Percentiles rank a stretch among this genome's conserved stretches.
Conservation (phyloP, 2,888 invertebrate species). For the Desoria tigrina region DNA sequence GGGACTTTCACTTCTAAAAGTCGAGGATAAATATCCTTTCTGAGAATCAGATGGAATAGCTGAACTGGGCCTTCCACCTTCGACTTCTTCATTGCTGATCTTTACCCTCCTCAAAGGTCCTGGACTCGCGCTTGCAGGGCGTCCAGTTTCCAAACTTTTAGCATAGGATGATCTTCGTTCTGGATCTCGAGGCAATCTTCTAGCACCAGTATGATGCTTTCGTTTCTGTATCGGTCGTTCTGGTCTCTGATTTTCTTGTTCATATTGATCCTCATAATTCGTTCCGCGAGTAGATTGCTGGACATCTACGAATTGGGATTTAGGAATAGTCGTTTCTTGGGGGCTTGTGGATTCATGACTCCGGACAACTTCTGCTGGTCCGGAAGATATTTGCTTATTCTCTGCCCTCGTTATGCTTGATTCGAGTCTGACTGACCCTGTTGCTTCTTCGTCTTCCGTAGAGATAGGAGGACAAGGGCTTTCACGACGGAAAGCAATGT, state of each 20-base stretch:
- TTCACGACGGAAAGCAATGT: slow-evolving; percentile 68
- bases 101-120: slow-evolving; percentile 26
- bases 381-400: background rate
- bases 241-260: background rate
- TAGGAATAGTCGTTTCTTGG: background rate
- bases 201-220: background rate
- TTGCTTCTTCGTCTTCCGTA: slow-evolving; percentile 20
- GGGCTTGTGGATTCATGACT: background rate
- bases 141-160: slow-evolving; percentile 14
- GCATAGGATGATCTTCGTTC: slow-evolving; percentile 11
- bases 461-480: slow-evolving; percentile 58
- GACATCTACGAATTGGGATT: background rate
- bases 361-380: background rate
- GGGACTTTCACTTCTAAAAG: slow-evolving; percentile 18
- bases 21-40: background rate
- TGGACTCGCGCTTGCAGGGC: slow-evolving; percentile 45
- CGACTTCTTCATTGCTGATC: background rate
- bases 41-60: slow-evolving; percentile 9
- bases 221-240: background rate
- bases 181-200: slow-evolving; percentile 12
- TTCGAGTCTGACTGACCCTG: background rate
- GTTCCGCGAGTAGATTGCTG: background rate
- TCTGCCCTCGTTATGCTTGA: slow-evolving; percentile 6
- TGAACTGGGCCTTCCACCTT: slow-evolving; percentile 21
- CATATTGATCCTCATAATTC: background rate